Conservation (phyloP, 30 jellyfish, hydroid and myxozoan genomes). For the Aurelia sp. region DNA sequence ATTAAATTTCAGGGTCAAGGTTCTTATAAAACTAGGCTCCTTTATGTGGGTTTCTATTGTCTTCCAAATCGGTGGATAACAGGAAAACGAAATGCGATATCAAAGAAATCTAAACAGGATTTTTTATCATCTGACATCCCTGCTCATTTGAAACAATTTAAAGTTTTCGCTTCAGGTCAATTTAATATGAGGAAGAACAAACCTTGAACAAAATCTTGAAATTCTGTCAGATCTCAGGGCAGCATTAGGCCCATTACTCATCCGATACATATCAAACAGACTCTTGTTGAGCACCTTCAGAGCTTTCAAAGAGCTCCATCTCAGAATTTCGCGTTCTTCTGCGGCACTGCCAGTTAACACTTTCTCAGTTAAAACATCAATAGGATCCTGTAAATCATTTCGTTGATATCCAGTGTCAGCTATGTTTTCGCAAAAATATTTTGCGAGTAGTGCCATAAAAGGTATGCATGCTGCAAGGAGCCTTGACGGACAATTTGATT, state of each 20-base stretch:
- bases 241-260: background rate
- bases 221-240: constrained; percentile 2
- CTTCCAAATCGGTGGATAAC: no score
- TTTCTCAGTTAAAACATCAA: constrained; percentile 19
- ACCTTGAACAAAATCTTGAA: constrained; percentile 8
- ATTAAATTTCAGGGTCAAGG: no score
- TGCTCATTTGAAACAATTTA: background rate
- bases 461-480: constrained; percentile 22
- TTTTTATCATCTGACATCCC: no score
- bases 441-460: background rate
- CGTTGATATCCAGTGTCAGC: background rate
- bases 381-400: background rate
- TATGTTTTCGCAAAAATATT: background rate
- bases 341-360: constrained; percentile 14
- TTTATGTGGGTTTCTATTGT: no score
- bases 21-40: no score
- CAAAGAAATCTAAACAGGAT: no score
- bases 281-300: background rate
- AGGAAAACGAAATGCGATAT: no score
- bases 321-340: constrained; percentile 40
- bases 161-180: no score
- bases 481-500: background rate
- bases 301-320: constrained; percentile 37
- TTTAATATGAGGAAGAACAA: background rate
- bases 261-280: background rate